Percentiles rank a stretch among this genome's conserved stretches.
These are phyloP conservation scores for Latrodectus elegans DNA, from an alignment of 2,888 invertebrate genomes.

Conservation along the genomic window DNA sequence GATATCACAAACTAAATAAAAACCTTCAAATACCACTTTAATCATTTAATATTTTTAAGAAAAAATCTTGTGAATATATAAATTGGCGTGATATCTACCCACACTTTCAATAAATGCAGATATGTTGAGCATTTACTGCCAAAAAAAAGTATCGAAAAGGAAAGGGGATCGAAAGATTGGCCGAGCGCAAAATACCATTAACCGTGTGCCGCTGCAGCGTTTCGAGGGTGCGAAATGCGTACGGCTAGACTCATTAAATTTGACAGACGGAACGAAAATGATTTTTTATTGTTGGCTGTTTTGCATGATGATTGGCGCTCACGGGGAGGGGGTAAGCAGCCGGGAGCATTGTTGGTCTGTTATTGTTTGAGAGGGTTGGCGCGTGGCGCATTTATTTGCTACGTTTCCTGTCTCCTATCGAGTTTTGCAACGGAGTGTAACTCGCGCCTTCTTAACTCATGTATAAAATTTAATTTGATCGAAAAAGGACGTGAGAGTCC, in stretches of 20 bases:
- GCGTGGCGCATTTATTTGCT: slow-evolving; percentile 19
- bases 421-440: slow-evolving; percentile 2
- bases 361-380: not conserved
- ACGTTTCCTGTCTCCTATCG: slow-evolving; percentile 28
- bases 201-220: not conserved
- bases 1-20: too few relatives aligned
- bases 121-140: not conserved
- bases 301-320: slow-evolving; percentile 26
- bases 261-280: slow-evolving; percentile 35
- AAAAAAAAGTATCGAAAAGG: not conserved
- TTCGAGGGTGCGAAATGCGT: not conserved
- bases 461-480: slow-evolving; percentile 66
- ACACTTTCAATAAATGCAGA: slow-evolving; percentile 1
- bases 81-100: not conserved
- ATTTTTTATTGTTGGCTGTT: slow-evolving; percentile 13
- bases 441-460: slow-evolving; percentile 30
- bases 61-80: too few relatives aligned
- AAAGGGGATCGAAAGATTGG: slow-evolving; percentile 3
- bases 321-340: not conserved
- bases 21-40: too few relatives aligned
- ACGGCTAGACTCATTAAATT: slow-evolving; percentile 45
- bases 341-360: slow-evolving; percentile 12
- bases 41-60: too few relatives aligned
- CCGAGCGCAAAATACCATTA: slow-evolving; percentile 36
- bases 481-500: slow-evolving; percentile 4